A percentile compares a stretch with the other conserved stretches of the same genome.
Conservation (phyloP, 1,140 invertebrate species). For the Tigriopus japonicus region DNA sequence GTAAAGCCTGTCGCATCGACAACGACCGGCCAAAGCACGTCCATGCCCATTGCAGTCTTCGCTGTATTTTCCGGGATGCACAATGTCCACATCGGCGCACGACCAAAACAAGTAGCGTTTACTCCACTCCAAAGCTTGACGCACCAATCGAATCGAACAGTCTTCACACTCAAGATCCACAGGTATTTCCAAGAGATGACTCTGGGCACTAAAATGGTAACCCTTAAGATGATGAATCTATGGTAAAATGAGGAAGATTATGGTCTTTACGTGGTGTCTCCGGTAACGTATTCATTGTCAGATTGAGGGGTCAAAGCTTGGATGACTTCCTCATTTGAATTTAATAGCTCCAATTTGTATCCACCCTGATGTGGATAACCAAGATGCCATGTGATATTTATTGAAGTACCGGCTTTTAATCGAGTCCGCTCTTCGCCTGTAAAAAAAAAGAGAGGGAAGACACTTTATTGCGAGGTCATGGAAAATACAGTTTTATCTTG, state of each 20-base stretch:
- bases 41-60: conserved; percentile 57
- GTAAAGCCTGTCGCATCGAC: conserved; percentile 60
- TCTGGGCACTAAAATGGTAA: conserved; percentile 46
- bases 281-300: conserved; percentile 49
- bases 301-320: conserved; percentile 63
- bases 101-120: conserved; percentile 72
- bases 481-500: too few relatives aligned
- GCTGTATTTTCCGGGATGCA: conserved; percentile 16
- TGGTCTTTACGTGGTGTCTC: conserved; percentile 46
- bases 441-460: conserved; percentile 16
- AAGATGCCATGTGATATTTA: conserved; percentile 83
- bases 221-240: not conserved
- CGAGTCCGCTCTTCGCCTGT: conserved; percentile 45
- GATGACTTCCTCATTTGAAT: conserved; percentile 54
- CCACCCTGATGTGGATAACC: conserved; percentile 85
- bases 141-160: conserved; percentile 66
- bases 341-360: conserved; percentile 60
- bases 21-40: conserved; percentile 44
- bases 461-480: not conserved
- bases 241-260: not conserved
- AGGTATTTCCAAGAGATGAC: conserved; percentile 54
- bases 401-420: conserved; percentile 54
- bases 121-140: conserved; percentile 76
- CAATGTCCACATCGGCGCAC: conserved; percentile 82
- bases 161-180: conserved; percentile 61